Percentiles rank a stretch among this genome's conserved stretches.
These are phyloP conservation scores for Acanthaster planci DNA, from an alignment of 35 echinoderm and acorn worm species.

Conservation along the genomic window DNA sequence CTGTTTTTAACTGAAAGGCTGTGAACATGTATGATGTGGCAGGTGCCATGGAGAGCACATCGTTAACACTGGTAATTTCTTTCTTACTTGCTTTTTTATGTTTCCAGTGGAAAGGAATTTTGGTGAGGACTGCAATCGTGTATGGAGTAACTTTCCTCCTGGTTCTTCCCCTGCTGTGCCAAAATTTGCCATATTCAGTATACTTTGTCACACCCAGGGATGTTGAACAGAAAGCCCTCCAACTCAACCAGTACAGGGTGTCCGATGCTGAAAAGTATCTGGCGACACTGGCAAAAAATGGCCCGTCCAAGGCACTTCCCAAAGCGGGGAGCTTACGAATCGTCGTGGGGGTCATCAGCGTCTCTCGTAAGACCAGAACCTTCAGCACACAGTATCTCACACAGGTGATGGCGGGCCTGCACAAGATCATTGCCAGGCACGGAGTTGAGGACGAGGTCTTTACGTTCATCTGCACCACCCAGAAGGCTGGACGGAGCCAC, in stretches of 20 bases:
- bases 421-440: slow-evolving; percentile 18
- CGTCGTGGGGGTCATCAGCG: slow-evolving; percentile 73
- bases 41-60: too few species aligned
- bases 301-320: slow-evolving; percentile 40
- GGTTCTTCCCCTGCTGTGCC: slow-evolving; percentile 47
- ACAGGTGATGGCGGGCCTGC: slow-evolving; percentile 61
- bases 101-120: background rate
- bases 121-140: slow-evolving; percentile 1
- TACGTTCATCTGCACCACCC: slow-evolving; percentile 80
- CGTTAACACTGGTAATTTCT: too few species aligned
- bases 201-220: slow-evolving; percentile 30
- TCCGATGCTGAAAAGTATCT: slow-evolving; percentile 50
- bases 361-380: background rate
- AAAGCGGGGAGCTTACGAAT: slow-evolving; percentile 22
- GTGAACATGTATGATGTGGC: too few species aligned
- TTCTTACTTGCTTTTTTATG: background rate
- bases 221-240: slow-evolving; percentile 11
- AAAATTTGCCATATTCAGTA: slow-evolving; percentile 59
- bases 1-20: too few species aligned
- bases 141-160: slow-evolving; percentile 51
- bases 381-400: slow-evolving; percentile 62
- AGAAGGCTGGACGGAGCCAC: slow-evolving; percentile 32
- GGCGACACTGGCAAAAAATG: background rate
- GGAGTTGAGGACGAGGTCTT: slow-evolving; percentile 19
- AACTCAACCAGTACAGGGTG: slow-evolving; percentile 42